A percentile compares a stretch with the other conserved stretches of the same genome.
Conservation (phyloP, 1,140 invertebrate genomes). For the Platyura marginata region DNA sequence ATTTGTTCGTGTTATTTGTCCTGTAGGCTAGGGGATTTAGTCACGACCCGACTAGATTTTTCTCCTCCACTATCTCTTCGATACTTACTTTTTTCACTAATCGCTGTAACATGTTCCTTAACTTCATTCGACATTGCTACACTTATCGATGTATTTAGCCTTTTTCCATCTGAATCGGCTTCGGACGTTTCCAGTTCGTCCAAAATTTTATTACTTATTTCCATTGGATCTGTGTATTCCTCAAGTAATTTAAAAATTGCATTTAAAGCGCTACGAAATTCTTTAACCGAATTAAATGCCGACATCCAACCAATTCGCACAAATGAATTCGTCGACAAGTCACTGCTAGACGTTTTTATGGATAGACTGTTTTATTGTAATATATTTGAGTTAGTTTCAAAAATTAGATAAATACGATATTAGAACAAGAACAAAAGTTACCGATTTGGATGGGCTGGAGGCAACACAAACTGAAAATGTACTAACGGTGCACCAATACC, state of each 20-base stretch:
- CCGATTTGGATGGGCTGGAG: constrained; percentile 84
- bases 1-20: too few relatives aligned
- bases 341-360: constrained; percentile 26
- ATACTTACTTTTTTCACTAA: too few relatives aligned
- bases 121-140: constrained; percentile 26
- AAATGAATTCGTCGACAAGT: constrained; percentile 15
- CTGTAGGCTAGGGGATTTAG: too few relatives aligned
- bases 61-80: too few relatives aligned
- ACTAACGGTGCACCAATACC: constrained; percentile 65
- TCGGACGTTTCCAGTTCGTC: constrained; percentile 50
- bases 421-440: too few relatives aligned
- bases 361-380: too few relatives aligned
- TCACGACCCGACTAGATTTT: constrained; percentile 17
- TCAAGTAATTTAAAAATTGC: constrained; percentile 71
- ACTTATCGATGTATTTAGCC: constrained; percentile 43
- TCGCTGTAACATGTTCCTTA: too few relatives aligned
- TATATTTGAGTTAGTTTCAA: constrained; percentile 14
- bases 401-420: background rate
- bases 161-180: constrained; percentile 16
- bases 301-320: constrained; percentile 79
- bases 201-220: constrained; percentile 46
- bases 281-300: constrained; percentile 73
- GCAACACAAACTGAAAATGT: constrained; percentile 88
- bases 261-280: constrained; percentile 69
- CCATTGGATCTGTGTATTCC: constrained; percentile 48